Evolutionary conservation across 2,113 vertebrate species (phyloP), one percentile per base, ranked within the genome.

Genomic region (Tupaia tana): DNA sequence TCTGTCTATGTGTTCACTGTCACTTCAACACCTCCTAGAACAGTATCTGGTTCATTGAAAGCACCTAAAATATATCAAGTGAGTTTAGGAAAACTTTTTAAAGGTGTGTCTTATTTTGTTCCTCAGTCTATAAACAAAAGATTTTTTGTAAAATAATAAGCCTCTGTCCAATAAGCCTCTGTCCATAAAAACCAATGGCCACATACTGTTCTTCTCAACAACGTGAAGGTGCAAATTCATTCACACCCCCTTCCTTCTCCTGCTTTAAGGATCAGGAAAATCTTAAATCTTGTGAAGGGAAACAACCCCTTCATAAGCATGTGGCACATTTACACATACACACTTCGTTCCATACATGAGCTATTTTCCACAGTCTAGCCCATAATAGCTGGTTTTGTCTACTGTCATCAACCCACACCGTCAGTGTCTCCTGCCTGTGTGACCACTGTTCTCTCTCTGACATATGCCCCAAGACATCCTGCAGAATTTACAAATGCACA

Each of bases 311-410:
- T 74, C 74, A 7, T 61, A 15, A 87, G 22, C 24, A 64, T 8
- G 1, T 80, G 61, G 13, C 29, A 0, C 7, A 16, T 63, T 93
- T 83, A 56, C 43, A 74, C 14, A 82, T 16, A 61, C 18, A 78
- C 1, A 58, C 20, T 82, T 86, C 85, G 77, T n/a, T 82, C 22
- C 52, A 29, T 3, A n/a, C 14, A 63, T 14, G 69, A 71, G 66
- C 7, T 89, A 25, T 83, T 90, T 64, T 54, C 31, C 43, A 43
- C 10, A 56, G 59, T 61, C 84, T 81, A 14, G 15, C 59, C 61
- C 29, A 2, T 69, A 89, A 90, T 54, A 71, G 13, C 31, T 61
- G 73, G 91, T 54, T 95, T 81, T 74, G n/a, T 70, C 92, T 85
- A 64, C 66, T 82, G 71, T 24, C 89, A 64, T 22, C 61, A 88